Conservation (phyloP, 2,113 vertebrate species). For the Gallinago undulata region DNA sequence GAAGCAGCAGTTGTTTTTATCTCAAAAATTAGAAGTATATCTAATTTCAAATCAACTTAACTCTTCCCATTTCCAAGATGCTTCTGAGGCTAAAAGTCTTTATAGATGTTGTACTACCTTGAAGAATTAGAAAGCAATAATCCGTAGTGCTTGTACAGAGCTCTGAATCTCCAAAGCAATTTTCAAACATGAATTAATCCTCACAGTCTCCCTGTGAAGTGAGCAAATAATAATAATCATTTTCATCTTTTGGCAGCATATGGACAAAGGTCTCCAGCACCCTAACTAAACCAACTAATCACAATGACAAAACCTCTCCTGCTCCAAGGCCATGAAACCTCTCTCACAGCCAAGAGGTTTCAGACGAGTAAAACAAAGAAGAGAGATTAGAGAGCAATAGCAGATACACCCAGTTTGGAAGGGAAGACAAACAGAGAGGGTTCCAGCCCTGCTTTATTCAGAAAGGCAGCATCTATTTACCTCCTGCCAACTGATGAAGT, state of each 20-base stretch:
- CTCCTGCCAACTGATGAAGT: background rate
- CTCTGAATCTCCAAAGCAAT: slow-evolving; percentile 43
- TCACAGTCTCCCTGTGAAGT: background rate
- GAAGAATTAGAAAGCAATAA: slow-evolving; percentile 44
- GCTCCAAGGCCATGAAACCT: background rate
- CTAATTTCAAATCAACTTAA: slow-evolving; percentile 16
- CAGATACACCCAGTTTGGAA: background rate
- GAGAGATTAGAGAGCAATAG: background rate
- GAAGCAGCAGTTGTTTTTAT: background rate
- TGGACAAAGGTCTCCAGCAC: background rate
- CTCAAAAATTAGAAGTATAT: background rate
- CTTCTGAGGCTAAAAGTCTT: background rate
- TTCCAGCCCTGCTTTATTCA: background rate
- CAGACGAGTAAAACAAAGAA: slow-evolving; percentile 3
- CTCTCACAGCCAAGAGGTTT: background rate
- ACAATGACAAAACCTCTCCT: background rate
- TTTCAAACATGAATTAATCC: slow-evolving; percentile 51
- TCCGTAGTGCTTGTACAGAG: background rate
- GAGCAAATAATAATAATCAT: slow-evolving; percentile 4
- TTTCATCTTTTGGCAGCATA: slow-evolving; percentile 23
- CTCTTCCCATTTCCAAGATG: background rate
- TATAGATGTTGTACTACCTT: slow-evolving; percentile 16
- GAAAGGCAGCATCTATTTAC: background rate
- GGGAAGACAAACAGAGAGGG: background rate
- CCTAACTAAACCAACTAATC: slow-evolving; percentile 5